phyloP scores from a whole-genome alignment of 2,797 vertebrate genomes.

The Lutjanus campechanus region DNA sequence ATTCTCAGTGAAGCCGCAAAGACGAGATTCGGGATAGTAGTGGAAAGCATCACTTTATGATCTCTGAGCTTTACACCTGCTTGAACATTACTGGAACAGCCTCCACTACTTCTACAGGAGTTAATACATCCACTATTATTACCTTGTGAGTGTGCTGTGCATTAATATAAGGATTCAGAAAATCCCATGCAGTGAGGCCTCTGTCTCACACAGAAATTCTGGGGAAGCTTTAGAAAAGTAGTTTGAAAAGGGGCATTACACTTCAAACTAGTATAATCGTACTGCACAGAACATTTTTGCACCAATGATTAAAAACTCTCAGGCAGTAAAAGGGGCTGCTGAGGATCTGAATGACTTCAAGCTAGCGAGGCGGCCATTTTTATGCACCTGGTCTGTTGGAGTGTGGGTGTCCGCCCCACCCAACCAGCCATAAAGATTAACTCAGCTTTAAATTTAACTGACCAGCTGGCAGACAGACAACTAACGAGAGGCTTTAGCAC shows the following conservation, averaged over 20 bases:
- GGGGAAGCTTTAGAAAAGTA: no score
- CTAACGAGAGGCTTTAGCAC: slow-evolving; percentile 64
- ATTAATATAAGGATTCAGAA: background rate
- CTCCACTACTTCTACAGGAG: no score
- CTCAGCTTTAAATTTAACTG: slow-evolving; percentile 67
- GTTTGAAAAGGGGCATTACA: no score
- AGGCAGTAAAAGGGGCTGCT: background rate
- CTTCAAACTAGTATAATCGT: no score
- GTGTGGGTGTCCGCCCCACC: slow-evolving; percentile 36
- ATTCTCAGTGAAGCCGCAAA: no score
- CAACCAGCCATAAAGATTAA: slow-evolving; percentile 63
- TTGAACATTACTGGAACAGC: no score
- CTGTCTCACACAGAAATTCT: background rate
- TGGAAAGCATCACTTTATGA: no score
- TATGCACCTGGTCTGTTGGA: slow-evolving; percentile 62
- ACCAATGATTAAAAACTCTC: background rate
- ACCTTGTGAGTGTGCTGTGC: no score
- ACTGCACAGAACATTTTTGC: no score
- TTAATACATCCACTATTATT: no score
- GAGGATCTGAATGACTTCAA: slow-evolving; percentile 1
- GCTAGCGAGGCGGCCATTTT: background rate
- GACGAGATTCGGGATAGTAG: no score
- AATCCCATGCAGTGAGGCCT: background rate
- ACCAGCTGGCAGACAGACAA: slow-evolving; percentile 78
- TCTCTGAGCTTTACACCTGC: no score